Evolutionary conservation across 2,888 invertebrate genomes (phyloP), one percentile per base, ranked within the genome.

Genomic region (Ormyrus thymus): DNA sequence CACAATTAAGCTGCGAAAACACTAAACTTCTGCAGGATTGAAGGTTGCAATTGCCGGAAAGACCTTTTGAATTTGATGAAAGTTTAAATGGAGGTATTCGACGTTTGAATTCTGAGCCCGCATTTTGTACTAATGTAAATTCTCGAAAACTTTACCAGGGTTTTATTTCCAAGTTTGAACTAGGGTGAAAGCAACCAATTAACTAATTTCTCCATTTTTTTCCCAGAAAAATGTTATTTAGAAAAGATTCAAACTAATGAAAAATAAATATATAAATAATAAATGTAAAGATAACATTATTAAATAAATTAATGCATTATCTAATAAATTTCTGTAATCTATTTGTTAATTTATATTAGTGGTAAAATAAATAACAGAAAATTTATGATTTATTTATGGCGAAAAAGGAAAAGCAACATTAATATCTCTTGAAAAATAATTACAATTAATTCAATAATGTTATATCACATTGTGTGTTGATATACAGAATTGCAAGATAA

Each of bases 31-130:
- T 46, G 13, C n/a, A 51, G 48, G 50, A 10, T 65, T 51, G 7
- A 51, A 50, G 6, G 29, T 29, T 15, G 4, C 11, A 45, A 53
- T 48, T 58, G 45, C 13, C 7, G 43, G 59, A 43, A 10, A 64
- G 7, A 50, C 43, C 50, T 50, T 74, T 65, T 65, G 58, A 70
- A 70, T 70, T 58, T 70, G 69, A 70, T 29, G 65, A 74, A 74
- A 74, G 65, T 66, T 74, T 13, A 58, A 74, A 65, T 65, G 43
- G 50, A 11, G 65, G 50, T 29, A 55, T 55, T 62, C 43, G 45
- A 29, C 13, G 56, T 48, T 70, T 48, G 50, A 71, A 61, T 71
- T 71, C 70, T 43, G 29, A 11, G 43, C 74, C 74, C 58, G 65
- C 58, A 66, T 74, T 74, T 74, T 43, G 58, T 43, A n/a, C 10